Evolutionary conservation across 1,140 invertebrate genomes (phyloP).

Genomic region (Samia ricini): DNA sequence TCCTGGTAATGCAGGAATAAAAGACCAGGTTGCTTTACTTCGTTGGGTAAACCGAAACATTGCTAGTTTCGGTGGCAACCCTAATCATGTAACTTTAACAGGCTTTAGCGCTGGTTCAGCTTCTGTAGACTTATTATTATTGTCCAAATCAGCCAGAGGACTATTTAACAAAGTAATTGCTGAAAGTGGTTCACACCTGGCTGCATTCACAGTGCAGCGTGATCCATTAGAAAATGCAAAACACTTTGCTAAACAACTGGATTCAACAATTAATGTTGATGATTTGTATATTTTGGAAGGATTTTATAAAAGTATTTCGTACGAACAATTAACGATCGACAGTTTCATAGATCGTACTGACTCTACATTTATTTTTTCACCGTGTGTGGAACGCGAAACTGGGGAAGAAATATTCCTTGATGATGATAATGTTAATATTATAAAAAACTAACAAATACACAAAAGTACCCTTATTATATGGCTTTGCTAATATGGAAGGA

Average conservation of each 20-base stretch:
- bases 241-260: constrained; percentile 12
- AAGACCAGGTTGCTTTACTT: constrained; percentile 34
- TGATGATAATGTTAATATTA: constrained; percentile 20
- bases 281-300: constrained; percentile 25
- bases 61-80: no score
- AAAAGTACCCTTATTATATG: constrained; percentile 10
- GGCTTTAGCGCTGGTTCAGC: constrained; percentile 30
- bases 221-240: no score
- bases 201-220: no score
- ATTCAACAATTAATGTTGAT: constrained; percentile 12
- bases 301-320: constrained; percentile 17
- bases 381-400: constrained; percentile 25
- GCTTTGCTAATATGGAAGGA: constrained; percentile 26
- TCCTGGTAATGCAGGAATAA: constrained; percentile 45
- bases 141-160: constrained; percentile 27
- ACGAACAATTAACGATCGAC: neutral
- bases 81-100: constrained; percentile 29
- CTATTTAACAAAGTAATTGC: no score
- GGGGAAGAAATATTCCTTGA: no score
- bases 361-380: constrained; percentile 20
- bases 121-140: constrained; percentile 25
- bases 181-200: constrained; percentile 24
- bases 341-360: constrained; percentile 11
- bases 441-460: neutral
- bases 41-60: no score